These are phyloP conservation scores for Teleopsis dalmanni DNA, from an alignment of 1,140 invertebrate species.

Conservation along the genomic window DNA sequence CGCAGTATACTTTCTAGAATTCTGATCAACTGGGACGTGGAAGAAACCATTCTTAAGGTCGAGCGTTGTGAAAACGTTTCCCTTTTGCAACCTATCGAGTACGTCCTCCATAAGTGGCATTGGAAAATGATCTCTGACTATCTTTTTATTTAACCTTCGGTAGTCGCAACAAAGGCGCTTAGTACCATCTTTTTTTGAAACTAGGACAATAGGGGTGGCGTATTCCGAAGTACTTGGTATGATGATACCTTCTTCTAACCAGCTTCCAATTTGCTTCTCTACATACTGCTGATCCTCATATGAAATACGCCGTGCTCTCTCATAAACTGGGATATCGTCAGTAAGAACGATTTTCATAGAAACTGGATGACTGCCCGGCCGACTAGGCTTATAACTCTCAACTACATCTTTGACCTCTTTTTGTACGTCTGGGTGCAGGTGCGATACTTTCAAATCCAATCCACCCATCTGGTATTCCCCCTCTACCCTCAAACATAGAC, in stretches of 20 bases:
- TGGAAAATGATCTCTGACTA: slow-evolving; percentile 21
- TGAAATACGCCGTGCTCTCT: slow-evolving; percentile 26
- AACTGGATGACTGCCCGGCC: background rate
- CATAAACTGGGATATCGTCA: slow-evolving; percentile 23
- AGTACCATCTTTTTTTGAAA: slow-evolving; percentile 10
- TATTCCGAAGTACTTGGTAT: slow-evolving; percentile 4
- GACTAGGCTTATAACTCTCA: slow-evolving; percentile 5
- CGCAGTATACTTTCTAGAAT: slow-evolving; percentile 33
- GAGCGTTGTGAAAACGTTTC: slow-evolving; percentile 42
- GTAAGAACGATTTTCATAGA: slow-evolving; percentile 18
- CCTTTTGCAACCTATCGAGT: slow-evolving; percentile 16
- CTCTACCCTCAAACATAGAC: too few relatives aligned
- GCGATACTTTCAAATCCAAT: too few relatives aligned
- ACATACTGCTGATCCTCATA: slow-evolving; percentile 25
- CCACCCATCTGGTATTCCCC: too few relatives aligned
- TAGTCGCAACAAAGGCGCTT: slow-evolving; percentile 18
- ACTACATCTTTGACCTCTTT: too few relatives aligned
- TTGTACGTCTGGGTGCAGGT: too few relatives aligned
- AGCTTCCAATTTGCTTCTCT: slow-evolving; percentile 27
- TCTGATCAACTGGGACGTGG: slow-evolving; percentile 31
- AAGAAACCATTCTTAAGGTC: slow-evolving; percentile 45
- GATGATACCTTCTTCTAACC: slow-evolving; percentile 28
- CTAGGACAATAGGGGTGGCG: slow-evolving; percentile 5
- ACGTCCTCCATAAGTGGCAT: slow-evolving; percentile 31
- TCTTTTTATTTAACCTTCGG: slow-evolving; percentile 17